phyloP scores from a whole-genome alignment of 2,113 vertebrate genomes.

The Pelmatolapia mariae region DNA sequence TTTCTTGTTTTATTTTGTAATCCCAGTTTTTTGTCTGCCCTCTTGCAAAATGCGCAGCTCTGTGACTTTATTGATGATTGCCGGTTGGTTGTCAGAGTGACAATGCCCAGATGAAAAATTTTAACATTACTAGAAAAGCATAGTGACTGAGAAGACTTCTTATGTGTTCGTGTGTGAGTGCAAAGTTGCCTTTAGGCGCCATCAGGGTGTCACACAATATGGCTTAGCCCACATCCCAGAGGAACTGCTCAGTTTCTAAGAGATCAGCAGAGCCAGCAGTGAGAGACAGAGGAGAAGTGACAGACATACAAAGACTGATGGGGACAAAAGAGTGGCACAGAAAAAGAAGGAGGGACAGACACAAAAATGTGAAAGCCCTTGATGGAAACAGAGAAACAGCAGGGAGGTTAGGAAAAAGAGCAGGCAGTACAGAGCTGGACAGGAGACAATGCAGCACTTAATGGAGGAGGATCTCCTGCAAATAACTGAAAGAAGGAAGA shows the following conservation, averaged over 20 bases:
- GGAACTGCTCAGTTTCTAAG: slow-evolving; percentile 46
- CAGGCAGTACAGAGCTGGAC: neutral
- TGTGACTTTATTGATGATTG: neutral
- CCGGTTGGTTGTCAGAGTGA: neutral
- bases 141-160: neutral
- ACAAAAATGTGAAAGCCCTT: neutral
- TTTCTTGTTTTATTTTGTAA: neutral
- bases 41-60: neutral
- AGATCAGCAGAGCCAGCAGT: slow-evolving; percentile 34
- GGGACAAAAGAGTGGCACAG: slow-evolving; percentile 11
- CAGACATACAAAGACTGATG: neutral
- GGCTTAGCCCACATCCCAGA: slow-evolving; percentile 18
- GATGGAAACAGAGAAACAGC: neutral
- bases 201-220: slow-evolving; percentile 50
- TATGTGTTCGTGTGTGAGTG: neutral
- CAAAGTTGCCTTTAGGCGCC: slow-evolving; percentile 35
- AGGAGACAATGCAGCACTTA: neutral
- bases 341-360: neutral
- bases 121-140: neutral
- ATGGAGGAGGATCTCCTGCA: neutral
- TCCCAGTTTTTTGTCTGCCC: neutral
- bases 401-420: neutral
- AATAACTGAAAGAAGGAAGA: neutral
- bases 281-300: slow-evolving; percentile 1
- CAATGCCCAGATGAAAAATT: neutral